Evolutionary conservation across 64 coral and sea anemone species (phyloP), one percentile per base, ranked within the genome.

Genomic region (Orbicella faveolata): DNA sequence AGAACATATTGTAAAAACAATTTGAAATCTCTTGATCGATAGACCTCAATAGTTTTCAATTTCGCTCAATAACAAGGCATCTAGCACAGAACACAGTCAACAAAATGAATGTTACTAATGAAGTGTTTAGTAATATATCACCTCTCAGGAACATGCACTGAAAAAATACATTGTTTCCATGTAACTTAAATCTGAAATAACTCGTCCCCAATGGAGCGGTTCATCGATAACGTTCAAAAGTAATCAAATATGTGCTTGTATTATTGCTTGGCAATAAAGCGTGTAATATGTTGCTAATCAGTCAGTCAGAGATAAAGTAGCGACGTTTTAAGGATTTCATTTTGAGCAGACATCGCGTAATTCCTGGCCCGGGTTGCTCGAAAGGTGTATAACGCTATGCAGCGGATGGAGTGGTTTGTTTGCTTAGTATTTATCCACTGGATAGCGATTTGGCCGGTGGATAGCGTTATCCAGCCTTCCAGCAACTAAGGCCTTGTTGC

Each of bases 61-160:
- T 79, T 79, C 52, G 10, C 57, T 59, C 52, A 57, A n/a, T 78
- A 79, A 79, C 52, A 78, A 52, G 16, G 18, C 68, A 68, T 61
- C 59, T 61, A 80, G 5, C 21, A 33, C 21, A 13, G 78, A 14
- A 79, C 21, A 83, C 15, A 62, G 79, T 63, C 14, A 59, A 25
- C 2, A 52, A 26, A 79, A 80, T 80, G 13, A 63, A 83, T 83
- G 66, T 83, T 8, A 80, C 61, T 51, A 57, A 20, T 19, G 62
- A 67, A 9, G 19, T 18, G 63, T 33, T 23, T 70, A 48, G 7
- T 6, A 48, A 48, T 48, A 48, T 48, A 48, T 48, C 44, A 48
- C 44, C 44, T 48, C 44, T 48, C n/a, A 70, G 67, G n/a, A 26
- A 48, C 44, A 70, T 25, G 10, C 67, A n/a, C 10, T 25, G 10